Base-by-base conservation (phyloP, 2,797 vertebrate genomes). In the Miichthys miiuy region DNA sequence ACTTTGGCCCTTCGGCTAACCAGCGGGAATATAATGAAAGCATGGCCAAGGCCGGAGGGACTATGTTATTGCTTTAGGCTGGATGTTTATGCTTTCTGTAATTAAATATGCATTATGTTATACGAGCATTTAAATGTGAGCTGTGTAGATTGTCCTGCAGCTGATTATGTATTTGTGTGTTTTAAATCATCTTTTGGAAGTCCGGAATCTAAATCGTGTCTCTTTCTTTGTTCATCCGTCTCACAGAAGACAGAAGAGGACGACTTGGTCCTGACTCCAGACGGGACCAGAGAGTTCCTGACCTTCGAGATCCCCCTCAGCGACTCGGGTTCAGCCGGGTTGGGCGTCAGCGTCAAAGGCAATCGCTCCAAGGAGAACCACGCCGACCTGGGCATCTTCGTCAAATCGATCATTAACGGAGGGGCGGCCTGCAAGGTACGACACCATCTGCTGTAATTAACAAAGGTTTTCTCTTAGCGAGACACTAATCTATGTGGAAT, bases 351-450 rank as follows among this genome's bases (percentile, higher is more conserved):
- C 12, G 98, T 99, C 82, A 99, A 99, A 93, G 98, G 97, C 16
- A 99, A 98, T 91, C 94, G 98, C 65, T 98, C 97, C 76, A 99
- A 99, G 89, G 98, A 99, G 91, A 98, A 97, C 93, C 97, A 99
- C 0, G 97, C 97, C 0, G 98, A 99, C 91, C 90, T 99, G 77
- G 98, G 98, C 68, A 99, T 99, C 95, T 99, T 99, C 34, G 97
- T 99, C 81, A 99, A 99, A 90, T 98, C 98, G 83, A 99, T 99
- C 82, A 99, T 99, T 81, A 98, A 98, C 0, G 98, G 98, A 61
- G 98, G 98, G 81, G 98, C 98, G 5, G 98, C 98, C 2, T 99
- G 96, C 78, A 99, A 99, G 95, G 98, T 97, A 54, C 1, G 2
- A 9, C 1, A 3, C 9, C 10, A 4, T 13, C 61, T 65, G 47